phyloP scores from a whole-genome alignment of 2,888 invertebrate species.

The Loripinus fragilis region DNA sequence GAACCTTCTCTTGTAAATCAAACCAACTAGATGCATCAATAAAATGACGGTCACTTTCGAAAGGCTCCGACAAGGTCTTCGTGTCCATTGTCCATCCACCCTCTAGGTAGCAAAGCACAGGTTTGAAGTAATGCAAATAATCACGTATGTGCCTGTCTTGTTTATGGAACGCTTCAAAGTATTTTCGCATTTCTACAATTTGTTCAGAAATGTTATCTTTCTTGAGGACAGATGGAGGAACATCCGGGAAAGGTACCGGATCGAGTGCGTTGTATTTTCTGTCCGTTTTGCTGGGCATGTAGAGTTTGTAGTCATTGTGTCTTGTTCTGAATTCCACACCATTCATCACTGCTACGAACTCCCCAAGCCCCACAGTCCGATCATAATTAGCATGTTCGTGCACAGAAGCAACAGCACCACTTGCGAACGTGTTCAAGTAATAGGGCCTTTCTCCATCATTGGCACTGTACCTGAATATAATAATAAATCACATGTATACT shows the following conservation, averaged over 20 bases:
- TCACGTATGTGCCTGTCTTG: constrained; percentile 66
- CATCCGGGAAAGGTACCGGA: constrained; percentile 72
- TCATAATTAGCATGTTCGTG: constrained; percentile 77
- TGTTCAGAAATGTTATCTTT: constrained; percentile 64
- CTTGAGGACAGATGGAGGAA: constrained; percentile 69
- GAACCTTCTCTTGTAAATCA: constrained; percentile 72
- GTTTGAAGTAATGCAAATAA: constrained; percentile 75
- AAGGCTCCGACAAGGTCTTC: constrained; percentile 71
- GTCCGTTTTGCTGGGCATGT: constrained; percentile 64
- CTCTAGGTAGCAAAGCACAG: constrained; percentile 76
- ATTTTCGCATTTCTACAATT: constrained; percentile 74
- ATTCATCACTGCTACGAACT: constrained; percentile 73
- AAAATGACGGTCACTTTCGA: constrained; percentile 76
- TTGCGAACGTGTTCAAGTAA: constrained; percentile 50
- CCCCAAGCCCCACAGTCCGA: constrained; percentile 73
- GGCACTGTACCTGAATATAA: background rate
- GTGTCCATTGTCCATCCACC: constrained; percentile 75
- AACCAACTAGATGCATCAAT: constrained; percentile 65
- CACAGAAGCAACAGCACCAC: constrained; percentile 56
- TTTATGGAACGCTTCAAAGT: constrained; percentile 75
- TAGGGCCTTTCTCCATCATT: constrained; percentile 63
- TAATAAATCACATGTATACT: no score
- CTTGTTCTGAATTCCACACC: constrained; percentile 79
- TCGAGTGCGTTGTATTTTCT: constrained; percentile 63
- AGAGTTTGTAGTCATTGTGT: constrained; percentile 78